Evolutionary conservation across 2,113 vertebrate genomes (phyloP).

Genomic region (Lepus timidus): DNA sequence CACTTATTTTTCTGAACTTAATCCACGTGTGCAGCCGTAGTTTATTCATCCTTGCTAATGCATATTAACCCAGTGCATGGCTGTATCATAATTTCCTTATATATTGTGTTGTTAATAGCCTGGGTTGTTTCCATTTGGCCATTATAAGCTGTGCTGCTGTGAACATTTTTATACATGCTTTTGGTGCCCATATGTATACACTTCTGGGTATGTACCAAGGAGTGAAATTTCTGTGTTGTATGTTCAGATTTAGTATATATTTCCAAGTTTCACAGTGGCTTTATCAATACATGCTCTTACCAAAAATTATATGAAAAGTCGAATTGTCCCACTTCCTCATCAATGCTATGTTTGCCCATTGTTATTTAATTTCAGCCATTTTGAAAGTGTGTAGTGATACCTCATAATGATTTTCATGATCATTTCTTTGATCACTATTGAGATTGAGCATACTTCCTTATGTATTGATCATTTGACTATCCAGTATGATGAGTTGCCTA

Average conservation of each 20-base stretch:
- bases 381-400: background rate
- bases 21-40: background rate
- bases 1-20: conserved; percentile 8
- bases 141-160: background rate
- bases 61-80: background rate
- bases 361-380: background rate
- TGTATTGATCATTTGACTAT: background rate
- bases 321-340: background rate
- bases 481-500: background rate
- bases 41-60: background rate
- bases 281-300: background rate
- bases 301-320: background rate
- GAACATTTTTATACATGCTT: background rate
- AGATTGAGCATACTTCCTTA: background rate
- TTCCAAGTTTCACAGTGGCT: conserved; percentile 17
- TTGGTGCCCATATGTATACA: background rate
- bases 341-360: background rate
- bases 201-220: background rate
- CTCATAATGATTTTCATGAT: background rate
- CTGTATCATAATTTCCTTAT: background rate
- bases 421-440: background rate
- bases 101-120: background rate
- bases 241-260: background rate
- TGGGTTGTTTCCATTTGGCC: background rate
- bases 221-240: background rate